These are phyloP conservation scores for Erebia ligea DNA, from an alignment of 2,888 invertebrate genomes.

Conservation along the genomic window DNA sequence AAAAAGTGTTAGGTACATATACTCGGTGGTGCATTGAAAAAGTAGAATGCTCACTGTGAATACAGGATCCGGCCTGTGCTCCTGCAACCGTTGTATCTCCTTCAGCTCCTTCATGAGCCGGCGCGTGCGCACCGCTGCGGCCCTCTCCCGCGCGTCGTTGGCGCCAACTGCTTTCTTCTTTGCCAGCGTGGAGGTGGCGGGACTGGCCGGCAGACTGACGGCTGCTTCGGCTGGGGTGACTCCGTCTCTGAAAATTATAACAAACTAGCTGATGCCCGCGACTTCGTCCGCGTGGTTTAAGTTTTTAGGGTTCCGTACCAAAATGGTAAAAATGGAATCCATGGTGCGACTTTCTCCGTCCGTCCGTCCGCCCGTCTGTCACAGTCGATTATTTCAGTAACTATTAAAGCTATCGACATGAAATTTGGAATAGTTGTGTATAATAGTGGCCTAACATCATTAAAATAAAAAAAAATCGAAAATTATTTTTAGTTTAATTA, in stretches of 20 bases:
- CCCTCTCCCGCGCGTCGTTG: constrained; percentile 71
- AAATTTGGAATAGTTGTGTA: no score
- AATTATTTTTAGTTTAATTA: no score
- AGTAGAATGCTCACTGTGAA: constrained; percentile 84
- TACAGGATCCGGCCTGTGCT: constrained; percentile 86
- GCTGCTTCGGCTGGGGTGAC: constrained; percentile 77
- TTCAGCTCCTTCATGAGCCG: constrained; percentile 93
- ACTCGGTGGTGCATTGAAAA: not conserved
- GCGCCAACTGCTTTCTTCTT: constrained; percentile 73
- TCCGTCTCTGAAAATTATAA: constrained; percentile 65
- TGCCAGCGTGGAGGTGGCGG: constrained; percentile 71
- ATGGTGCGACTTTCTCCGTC: no score
- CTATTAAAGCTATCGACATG: no score
- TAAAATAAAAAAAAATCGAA: no score
- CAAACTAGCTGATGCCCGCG: not conserved
- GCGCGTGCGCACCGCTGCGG: constrained; percentile 85
- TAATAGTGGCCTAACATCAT: no score
- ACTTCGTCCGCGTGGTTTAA: no score
- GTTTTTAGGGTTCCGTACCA: no score
- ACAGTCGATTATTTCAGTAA: no score
- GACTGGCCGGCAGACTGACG: constrained; percentile 76
- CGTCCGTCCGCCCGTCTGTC: no score
- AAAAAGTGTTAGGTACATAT: no score
- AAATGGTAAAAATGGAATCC: no score
- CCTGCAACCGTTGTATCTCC: constrained; percentile 90